Percentiles rank a stretch among this genome's conserved stretches.
These are phyloP conservation scores for Tor tambroides DNA, from an alignment of 2,113 vertebrate species.

Conservation along the genomic window DNA sequence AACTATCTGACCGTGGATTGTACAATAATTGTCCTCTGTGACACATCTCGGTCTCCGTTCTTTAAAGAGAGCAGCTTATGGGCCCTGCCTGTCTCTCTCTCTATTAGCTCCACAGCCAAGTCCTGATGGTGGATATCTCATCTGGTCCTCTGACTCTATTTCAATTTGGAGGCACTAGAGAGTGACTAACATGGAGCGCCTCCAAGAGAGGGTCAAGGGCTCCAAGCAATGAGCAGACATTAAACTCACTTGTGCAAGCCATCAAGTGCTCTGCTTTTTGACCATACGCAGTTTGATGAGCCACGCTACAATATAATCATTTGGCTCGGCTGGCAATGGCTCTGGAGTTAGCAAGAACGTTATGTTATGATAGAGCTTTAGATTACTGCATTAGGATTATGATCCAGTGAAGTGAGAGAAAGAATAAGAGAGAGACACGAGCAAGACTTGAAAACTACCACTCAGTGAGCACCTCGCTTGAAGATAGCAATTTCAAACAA, in stretches of 20 bases:
- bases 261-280: slow-evolving; percentile 74
- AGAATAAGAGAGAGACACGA: not conserved
- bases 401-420: not conserved
- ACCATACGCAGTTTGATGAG: slow-evolving; percentile 70
- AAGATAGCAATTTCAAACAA: slow-evolving; percentile 7
- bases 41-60: not conserved
- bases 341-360: slow-evolving; percentile 19
- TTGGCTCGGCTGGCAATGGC: not conserved
- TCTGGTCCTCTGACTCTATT: slow-evolving; percentile 72
- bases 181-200: slow-evolving; percentile 73
- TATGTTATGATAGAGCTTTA: slow-evolving; percentile 22
- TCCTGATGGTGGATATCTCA: slow-evolving; percentile 70
- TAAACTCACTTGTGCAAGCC: slow-evolving; percentile 76
- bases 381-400: slow-evolving; percentile 26
- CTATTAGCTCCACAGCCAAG: slow-evolving; percentile 51
- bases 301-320: slow-evolving; percentile 65
- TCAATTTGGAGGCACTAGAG: slow-evolving; percentile 74
- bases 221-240: slow-evolving; percentile 72
- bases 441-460: not conserved
- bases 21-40: not conserved
- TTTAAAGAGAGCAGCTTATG: not conserved
- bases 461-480: not conserved
- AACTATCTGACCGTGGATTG: not conserved
- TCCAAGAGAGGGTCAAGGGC: slow-evolving; percentile 76
- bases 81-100: not conserved